Base-by-base conservation (phyloP, 2,888 invertebrate species). In the Spatulosminthurus flaviceps region DNA sequence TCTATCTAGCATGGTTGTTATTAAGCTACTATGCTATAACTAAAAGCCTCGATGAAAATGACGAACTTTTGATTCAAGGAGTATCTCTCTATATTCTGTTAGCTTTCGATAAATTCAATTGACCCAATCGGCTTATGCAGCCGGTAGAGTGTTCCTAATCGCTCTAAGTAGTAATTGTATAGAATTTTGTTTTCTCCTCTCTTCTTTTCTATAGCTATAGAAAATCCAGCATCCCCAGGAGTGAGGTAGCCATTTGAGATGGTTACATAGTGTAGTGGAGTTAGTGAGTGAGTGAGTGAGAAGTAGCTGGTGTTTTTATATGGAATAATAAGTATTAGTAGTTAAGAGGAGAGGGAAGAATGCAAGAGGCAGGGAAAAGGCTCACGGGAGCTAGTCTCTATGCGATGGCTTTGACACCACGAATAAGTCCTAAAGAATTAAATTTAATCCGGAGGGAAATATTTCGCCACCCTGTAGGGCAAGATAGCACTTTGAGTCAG, bases 381-480 rank as follows among this genome's bases (percentile, higher is more conserved):
- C 64, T 24, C 64, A 64, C 22, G n/a, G 64, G 24, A 64, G 64
- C 64, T 19, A n/a, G 64, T 64, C 64, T n/a, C n/a, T n/a, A n/a
- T 60, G 21, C 34, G 11, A 64, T 77, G 70, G 41, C 34, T 78
- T 78, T 78, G 78, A 78, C 78, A 78, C 71, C 66, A 51, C 64
- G 71, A 78, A 79, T 79, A 82, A 81, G 81, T 78, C 81, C 78
- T 73, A 79, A 82, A 82, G 84, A 84, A 84, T 83, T 83, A 83
- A 82, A 83, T 81, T 83, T 84, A 84, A 84, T 84, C 84, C 83
- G 82, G 80, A 83, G 81, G 83, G 84, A 83, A 84, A 83, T 83
- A 83, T 82, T 84, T 83, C 81, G 83, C 84, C 84, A 84, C 84
- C 84, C 84, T 84, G 83, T 82, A 82, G 83, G 72, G 82, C 81